Percentiles rank a stretch among this genome's conserved stretches.
These are phyloP conservation scores for Bettongia penicillata DNA, from an alignment of 2,113 vertebrate species.

Conservation along the genomic window DNA sequence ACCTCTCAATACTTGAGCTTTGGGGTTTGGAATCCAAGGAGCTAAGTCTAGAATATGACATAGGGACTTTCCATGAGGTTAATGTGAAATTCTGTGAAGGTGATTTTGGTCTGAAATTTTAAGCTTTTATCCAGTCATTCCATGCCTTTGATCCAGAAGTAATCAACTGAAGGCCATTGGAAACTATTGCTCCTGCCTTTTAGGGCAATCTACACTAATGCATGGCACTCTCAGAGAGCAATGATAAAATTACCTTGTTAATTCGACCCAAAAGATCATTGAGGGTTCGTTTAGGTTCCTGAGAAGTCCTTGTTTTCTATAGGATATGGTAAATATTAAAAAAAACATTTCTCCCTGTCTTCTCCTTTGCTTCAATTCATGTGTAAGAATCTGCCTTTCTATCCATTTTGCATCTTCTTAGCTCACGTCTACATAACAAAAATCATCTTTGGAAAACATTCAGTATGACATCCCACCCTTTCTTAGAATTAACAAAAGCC, in stretches of 20 bases:
- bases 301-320: background rate
- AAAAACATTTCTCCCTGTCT: background rate
- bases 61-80: conserved; percentile 12
- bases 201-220: background rate
- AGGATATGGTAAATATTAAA: background rate
- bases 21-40: conserved; percentile 13
- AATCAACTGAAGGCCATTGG: conserved; percentile 8
- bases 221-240: background rate
- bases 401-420: background rate
- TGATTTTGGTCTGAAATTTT: background rate
- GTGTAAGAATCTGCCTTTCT: background rate
- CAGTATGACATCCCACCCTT: fast-evolving
- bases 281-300: background rate
- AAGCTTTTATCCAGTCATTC: conserved; percentile 26
- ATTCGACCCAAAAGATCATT: background rate
- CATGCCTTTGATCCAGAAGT: conserved; percentile 31
- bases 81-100: conserved; percentile 20
- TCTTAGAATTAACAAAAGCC: background rate
- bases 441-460: background rate
- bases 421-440: background rate
- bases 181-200: background rate
- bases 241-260: background rate
- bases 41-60: background rate
- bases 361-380: background rate
- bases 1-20: background rate